Evolutionary conservation across 2,888 invertebrate genomes (phyloP).

Genomic region (Calameuta idolon): DNA sequence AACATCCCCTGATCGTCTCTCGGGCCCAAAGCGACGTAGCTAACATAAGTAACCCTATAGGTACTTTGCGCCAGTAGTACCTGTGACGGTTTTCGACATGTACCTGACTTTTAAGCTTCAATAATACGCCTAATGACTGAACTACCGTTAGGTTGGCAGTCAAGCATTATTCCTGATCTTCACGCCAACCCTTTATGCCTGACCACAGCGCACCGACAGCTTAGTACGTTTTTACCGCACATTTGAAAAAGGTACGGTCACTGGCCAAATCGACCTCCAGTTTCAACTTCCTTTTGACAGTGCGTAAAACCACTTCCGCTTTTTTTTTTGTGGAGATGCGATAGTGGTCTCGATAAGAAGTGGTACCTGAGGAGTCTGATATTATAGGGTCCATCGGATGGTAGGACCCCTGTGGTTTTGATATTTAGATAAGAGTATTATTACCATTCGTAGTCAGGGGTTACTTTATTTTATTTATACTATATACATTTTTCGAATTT

Average conservation of each 20-base stretch:
- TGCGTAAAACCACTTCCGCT: slow-evolving; percentile 12
- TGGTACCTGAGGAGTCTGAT: background rate
- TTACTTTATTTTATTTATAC: background rate
- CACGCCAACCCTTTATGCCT: slow-evolving; percentile 50
- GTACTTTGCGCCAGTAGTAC: background rate
- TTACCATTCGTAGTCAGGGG: slow-evolving; percentile 9
- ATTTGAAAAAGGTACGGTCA: slow-evolving; percentile 3
- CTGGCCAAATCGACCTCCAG: background rate
- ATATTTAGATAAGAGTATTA: slow-evolving; percentile 24
- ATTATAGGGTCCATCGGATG: background rate
- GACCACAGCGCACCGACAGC: slow-evolving; percentile 15
- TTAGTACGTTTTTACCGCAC: slow-evolving; percentile 15
- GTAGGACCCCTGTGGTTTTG: slow-evolving; percentile 18
- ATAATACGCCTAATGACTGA: slow-evolving; percentile 47
- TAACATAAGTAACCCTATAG: background rate
- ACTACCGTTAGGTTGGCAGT: slow-evolving; percentile 47
- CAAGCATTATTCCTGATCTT: slow-evolving; percentile 54
- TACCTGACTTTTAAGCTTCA: slow-evolving; percentile 28
- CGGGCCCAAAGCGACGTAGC: background rate
- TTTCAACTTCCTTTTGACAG: background rate
- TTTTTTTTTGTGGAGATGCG: background rate
- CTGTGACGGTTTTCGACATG: slow-evolving; percentile 4
- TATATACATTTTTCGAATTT: background rate
- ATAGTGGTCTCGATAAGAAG: background rate
- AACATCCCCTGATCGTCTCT: background rate